Evolutionary conservation across 2,113 vertebrate species (phyloP).

Genomic region (Egretta garzetta): DNA sequence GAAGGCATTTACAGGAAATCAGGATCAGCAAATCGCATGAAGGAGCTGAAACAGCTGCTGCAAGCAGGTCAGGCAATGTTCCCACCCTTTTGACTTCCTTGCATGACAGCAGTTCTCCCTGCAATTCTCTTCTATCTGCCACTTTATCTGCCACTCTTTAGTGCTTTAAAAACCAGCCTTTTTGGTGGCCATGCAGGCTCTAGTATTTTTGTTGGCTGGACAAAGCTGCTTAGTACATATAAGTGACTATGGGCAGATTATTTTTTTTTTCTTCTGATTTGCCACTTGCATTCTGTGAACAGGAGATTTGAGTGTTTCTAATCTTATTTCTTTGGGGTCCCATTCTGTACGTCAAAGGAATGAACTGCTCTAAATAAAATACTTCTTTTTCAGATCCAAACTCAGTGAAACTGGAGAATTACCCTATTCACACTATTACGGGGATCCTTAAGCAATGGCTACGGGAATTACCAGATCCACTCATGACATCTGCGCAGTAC

Average conservation of each 20-base stretch:
- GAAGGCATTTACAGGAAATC: conserved; percentile 99
- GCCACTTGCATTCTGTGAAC: background rate
- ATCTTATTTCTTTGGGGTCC: background rate
- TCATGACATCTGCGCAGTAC: conserved; percentile 94
- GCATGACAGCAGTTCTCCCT: background rate
- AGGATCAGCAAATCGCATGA: conserved; percentile 92
- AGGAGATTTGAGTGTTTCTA: background rate
- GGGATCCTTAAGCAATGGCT: conserved; percentile 97
- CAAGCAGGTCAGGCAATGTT: conserved; percentile 79
- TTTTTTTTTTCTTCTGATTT: background rate
- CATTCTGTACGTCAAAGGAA: background rate
- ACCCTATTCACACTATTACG: conserved; percentile 93
- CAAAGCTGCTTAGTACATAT: background rate
- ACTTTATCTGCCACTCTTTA: background rate
- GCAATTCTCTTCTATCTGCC: background rate
- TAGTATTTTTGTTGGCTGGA: background rate
- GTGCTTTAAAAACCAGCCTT: background rate
- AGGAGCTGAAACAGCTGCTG: conserved; percentile 89
- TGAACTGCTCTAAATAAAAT: background rate
- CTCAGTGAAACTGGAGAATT: conserved; percentile 86
- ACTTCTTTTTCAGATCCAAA: conserved; percentile 79
- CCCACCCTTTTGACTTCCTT: background rate
- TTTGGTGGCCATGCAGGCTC: background rate
- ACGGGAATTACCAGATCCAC: conserved; percentile 91
- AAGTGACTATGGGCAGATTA: background rate